phyloP scores from a whole-genome alignment of 2,113 vertebrate genomes.

The Empidonax traillii region DNA sequence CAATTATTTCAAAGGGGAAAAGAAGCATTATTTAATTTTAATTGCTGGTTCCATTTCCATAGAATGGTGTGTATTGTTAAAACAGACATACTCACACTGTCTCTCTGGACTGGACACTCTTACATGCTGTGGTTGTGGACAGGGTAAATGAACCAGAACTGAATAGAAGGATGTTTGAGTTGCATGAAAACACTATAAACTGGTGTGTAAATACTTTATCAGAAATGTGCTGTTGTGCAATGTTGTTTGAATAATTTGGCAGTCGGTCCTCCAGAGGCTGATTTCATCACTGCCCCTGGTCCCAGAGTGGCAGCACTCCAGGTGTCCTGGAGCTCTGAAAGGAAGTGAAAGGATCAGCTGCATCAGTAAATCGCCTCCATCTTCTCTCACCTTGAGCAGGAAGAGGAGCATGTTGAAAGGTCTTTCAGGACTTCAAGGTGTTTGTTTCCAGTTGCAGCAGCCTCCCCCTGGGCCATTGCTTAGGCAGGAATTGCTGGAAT shows the following conservation, averaged over 20 bases:
- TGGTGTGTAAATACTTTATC: background rate
- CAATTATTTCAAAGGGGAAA: conserved; percentile 45
- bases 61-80: background rate
- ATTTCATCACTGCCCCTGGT: background rate
- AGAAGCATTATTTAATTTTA: conserved; percentile 30
- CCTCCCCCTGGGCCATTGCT: background rate
- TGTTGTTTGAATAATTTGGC: background rate
- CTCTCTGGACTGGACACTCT: background rate
- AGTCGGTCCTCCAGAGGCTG: background rate
- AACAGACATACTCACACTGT: conserved; percentile 12
- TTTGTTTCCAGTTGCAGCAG: background rate
- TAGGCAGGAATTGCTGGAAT: background rate
- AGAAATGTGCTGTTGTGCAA: background rate
- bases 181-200: background rate
- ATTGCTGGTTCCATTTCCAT: background rate
- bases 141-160: background rate
- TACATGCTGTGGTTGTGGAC: background rate
- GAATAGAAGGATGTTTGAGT: conserved; percentile 30
- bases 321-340: background rate
- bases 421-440: background rate
- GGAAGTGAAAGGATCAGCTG: background rate
- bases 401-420: background rate
- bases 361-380: background rate
- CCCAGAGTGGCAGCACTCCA: background rate
- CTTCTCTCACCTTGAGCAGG: background rate